Evolutionary conservation across 2,888 invertebrate genomes (phyloP).

Genomic region (Alitta virens): DNA sequence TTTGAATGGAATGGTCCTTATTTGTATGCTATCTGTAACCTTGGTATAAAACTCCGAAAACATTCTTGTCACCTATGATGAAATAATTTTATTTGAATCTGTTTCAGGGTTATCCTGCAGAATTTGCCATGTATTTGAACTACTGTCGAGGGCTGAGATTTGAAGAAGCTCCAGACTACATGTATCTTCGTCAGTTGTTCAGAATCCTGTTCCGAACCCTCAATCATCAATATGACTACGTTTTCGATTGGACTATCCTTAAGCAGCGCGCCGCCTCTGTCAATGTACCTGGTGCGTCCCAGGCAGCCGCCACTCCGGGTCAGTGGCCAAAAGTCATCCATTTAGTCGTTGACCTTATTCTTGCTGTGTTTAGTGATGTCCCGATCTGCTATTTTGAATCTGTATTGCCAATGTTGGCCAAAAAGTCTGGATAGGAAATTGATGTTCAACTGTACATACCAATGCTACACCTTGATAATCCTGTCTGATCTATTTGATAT

Average conservation of each 20-base stretch:
- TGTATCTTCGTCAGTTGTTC: conserved; percentile 98
- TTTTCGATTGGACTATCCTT: conserved; percentile 99
- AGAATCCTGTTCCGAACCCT: conserved; percentile 98
- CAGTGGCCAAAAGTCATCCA: neutral
- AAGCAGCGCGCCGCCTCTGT: conserved; percentile 78
- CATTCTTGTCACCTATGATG: too few species aligned
- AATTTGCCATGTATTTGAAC: conserved; percentile 99
- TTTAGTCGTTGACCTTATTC: neutral
- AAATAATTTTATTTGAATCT: neutral
- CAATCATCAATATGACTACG: conserved; percentile 98
- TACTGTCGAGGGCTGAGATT: conserved; percentile 97
- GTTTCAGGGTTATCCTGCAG: conserved; percentile 86
- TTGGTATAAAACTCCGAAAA: too few species aligned
- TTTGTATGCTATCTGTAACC: too few species aligned
- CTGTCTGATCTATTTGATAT: too few species aligned
- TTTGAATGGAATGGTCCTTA: too few species aligned
- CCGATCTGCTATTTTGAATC: too few species aligned
- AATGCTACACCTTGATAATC: too few species aligned
- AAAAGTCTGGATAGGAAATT: too few species aligned
- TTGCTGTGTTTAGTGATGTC: too few species aligned
- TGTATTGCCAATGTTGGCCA: too few species aligned
- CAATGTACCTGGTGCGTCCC: neutral
- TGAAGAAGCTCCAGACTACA: conserved; percentile 98
- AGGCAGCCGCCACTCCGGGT: neutral
- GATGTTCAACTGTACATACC: too few species aligned